Evolutionary conservation across 2,113 vertebrate species (phyloP), one percentile per base, ranked within the genome.

Genomic region (Trinectes maculatus): DNA sequence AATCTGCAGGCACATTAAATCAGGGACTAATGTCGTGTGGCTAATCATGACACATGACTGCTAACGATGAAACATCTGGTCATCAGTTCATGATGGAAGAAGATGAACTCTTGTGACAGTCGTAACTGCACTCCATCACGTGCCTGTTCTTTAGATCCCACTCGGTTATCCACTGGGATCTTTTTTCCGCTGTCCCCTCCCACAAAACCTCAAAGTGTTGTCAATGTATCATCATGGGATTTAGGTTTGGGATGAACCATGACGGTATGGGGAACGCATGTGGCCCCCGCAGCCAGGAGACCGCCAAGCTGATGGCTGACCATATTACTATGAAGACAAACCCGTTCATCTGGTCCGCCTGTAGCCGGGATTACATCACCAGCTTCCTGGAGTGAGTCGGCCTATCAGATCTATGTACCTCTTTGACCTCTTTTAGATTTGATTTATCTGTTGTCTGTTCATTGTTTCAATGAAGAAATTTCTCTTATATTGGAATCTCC

Each of bases 321-420:
- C 97, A 99, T 87, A 98, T 99, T 84, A 99, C 97, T 83, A 98
- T 98, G 96, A 98, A 98, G 89, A 99, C 97, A 31, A 99, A 99
- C 86, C 98, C 98, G 0, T 99, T 99, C 16, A 95, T 98, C 49
- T 99, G 98, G 98, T 99, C 96, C 0, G 94, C 96, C 0, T 99
- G 98, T 84, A 99, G 98, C 91, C 91, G 97, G 0, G 97, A 99
- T 84, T 99, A 99, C 86, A 99, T 99, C 91, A 98, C 96, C 90
- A 97, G 94, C 91, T 99, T 99, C 87, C 91, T 99, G 77, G 97
- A 99, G 97, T 99, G 94, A 97, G 96, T 91, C 62, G 43, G 63
- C 47, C 79, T 57, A 33, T 81, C 70, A 44, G 40, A 84, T 77
- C 53, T 58, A 61, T 67, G 54, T 61, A 82, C 47, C 34, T 54